phyloP scores from a whole-genome alignment of 2,888 invertebrate species.

The Drosophila parthenogenetica region DNA sequence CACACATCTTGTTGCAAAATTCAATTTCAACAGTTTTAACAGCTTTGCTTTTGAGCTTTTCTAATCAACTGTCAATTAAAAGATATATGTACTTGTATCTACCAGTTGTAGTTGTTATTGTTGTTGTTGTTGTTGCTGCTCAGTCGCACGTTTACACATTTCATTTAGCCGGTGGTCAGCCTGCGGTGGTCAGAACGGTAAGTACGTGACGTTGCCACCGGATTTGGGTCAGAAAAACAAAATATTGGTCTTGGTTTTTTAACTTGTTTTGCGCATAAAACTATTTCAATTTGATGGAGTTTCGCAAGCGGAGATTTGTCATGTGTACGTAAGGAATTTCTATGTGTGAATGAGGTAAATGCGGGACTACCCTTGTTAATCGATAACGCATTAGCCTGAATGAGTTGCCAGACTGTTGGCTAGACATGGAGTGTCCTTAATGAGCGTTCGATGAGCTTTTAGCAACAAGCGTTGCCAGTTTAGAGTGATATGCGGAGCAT shows the following conservation, averaged over 20 bases:
- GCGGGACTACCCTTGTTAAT: background rate
- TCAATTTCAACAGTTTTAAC: constrained; percentile 12
- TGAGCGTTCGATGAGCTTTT: background rate
- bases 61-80: constrained; percentile 67
- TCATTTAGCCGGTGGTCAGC: constrained; percentile 24
- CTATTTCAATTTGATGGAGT: constrained; percentile 37
- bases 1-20: constrained; percentile 35
- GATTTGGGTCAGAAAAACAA: constrained; percentile 59
- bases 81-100: constrained; percentile 45
- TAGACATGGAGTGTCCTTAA: background rate
- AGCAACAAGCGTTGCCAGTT: background rate
- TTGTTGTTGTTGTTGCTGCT: constrained; percentile 9
- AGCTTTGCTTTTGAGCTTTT: constrained; percentile 20
- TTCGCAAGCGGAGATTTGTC: constrained; percentile 24
- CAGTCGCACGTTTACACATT: constrained; percentile 52
- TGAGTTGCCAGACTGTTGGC: background rate
- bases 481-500: too few relatives aligned
- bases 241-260: constrained; percentile 57
- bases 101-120: constrained; percentile 16
- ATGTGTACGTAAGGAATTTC: constrained; percentile 28
- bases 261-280: constrained; percentile 57
- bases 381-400: background rate
- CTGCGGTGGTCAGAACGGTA: constrained; percentile 54
- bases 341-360: background rate
- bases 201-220: constrained; percentile 57